Percentiles rank a stretch among this genome's conserved stretches.
Evolutionary conservation across 53 echinoderm and acorn worm genomes (phyloP).

Genomic region (Hippasteria phrygiana): DNA sequence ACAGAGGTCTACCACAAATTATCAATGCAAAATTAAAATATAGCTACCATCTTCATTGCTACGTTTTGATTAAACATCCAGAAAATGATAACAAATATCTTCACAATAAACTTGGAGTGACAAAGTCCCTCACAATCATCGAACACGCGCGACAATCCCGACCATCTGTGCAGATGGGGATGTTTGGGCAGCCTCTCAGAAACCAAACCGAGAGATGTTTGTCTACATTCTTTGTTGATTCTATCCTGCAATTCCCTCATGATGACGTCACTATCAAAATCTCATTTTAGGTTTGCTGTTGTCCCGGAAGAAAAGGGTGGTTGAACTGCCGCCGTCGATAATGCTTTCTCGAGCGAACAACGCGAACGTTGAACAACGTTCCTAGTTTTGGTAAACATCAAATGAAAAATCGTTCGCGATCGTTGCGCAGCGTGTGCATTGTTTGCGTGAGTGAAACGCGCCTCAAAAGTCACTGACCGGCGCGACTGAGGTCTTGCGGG

Average conservation of each 20-base stretch:
- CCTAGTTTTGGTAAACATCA: too few species aligned
- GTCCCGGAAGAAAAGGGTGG: background rate
- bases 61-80: too few species aligned
- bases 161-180: background rate
- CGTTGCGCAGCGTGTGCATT: too few species aligned
- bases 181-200: background rate
- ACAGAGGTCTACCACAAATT: too few species aligned
- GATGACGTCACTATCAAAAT: constrained; percentile 10
- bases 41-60: too few species aligned
- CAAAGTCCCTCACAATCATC: background rate
- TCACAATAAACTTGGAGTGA: background rate
- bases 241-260: background rate
- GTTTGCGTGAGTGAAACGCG: background rate
- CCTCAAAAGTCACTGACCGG: constrained; percentile 40
- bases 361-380: too few species aligned
- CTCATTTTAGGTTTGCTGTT: background rate
- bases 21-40: too few species aligned
- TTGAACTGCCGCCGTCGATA: too few species aligned
- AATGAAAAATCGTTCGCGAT: too few species aligned
- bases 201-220: background rate
- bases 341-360: too few species aligned
- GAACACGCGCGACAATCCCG: background rate
- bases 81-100: too few species aligned
- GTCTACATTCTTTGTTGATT: background rate
- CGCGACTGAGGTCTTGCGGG: background rate